phyloP scores from a whole-genome alignment of 2,113 vertebrate species.

The Pangasianodon gigas region DNA sequence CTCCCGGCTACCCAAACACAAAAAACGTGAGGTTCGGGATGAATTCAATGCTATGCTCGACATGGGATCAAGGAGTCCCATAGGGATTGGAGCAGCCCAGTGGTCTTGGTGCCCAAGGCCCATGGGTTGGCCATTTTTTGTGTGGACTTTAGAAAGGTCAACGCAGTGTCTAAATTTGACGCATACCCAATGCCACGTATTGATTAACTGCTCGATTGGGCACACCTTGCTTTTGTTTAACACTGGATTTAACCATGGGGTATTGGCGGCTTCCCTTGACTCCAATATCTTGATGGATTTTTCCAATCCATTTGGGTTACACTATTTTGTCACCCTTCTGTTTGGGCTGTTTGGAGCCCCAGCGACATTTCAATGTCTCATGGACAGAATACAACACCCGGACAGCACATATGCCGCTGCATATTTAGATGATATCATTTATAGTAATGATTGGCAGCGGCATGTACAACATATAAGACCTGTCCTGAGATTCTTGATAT shows the following conservation, averaged over 20 bases:
- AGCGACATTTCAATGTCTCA: not conserved
- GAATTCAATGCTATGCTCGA: not conserved
- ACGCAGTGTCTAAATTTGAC: not conserved
- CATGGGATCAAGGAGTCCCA: not conserved
- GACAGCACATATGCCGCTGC: not conserved
- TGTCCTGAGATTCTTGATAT: not conserved
- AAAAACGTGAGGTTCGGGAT: not conserved
- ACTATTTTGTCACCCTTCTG: not conserved
- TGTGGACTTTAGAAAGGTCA: not conserved
- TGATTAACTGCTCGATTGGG: not conserved
- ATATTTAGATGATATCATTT: not conserved
- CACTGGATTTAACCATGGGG: not conserved
- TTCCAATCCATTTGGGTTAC: not conserved
- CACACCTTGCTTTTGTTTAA: not conserved
- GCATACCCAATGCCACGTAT: not conserved
- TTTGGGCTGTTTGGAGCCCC: not conserved
- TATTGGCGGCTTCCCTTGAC: not conserved
- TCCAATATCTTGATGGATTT: not conserved
- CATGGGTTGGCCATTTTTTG: not conserved
- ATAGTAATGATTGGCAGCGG: not conserved
- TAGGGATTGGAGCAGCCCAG: not conserved
- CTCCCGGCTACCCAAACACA: not conserved
- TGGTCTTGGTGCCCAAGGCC: no score
- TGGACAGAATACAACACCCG: not conserved
- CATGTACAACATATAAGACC: not conserved